These are phyloP conservation scores for Brachyopa scutellaris DNA, from an alignment of 2,888 invertebrate genomes.

Conservation along the genomic window DNA sequence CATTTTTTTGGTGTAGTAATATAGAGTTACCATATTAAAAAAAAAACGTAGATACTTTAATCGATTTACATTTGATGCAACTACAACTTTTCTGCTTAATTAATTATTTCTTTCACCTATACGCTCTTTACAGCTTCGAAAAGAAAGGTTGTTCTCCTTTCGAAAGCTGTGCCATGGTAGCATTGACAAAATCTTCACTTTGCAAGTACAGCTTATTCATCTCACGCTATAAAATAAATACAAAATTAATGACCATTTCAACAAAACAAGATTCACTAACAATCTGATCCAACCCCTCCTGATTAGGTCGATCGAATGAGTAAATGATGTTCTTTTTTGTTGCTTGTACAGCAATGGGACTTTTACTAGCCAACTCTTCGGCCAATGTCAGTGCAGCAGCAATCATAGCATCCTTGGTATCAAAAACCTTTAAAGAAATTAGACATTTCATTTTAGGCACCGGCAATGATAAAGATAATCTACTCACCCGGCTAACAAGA, in stretches of 20 bases:
- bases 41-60: too few relatives aligned
- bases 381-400: constrained; percentile 89
- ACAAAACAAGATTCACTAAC: constrained; percentile 85
- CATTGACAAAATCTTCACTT: constrained; percentile 93
- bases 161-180: constrained; percentile 87
- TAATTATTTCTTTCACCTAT: too few relatives aligned
- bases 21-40: too few relatives aligned
- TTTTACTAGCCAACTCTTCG: constrained; percentile 90
- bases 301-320: constrained; percentile 92
- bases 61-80: too few relatives aligned
- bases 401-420: constrained; percentile 83
- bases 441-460: too few relatives aligned
- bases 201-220: constrained; percentile 94
- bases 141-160: constrained; percentile 88
- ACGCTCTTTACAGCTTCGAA: constrained; percentile 87
- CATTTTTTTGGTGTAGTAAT: too few relatives aligned
- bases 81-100: too few relatives aligned
- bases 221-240: constrained; percentile 85
- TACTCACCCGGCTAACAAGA: constrained; percentile 89
- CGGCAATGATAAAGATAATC: not conserved
- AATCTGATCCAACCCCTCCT: constrained; percentile 94
- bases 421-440: constrained; percentile 76
- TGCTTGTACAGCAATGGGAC: constrained; percentile 97
- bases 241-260: constrained; percentile 57
- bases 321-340: constrained; percentile 93